These are phyloP conservation scores for Serinus canaria DNA, from an alignment of 2,113 vertebrate species.

Conservation along the genomic window DNA sequence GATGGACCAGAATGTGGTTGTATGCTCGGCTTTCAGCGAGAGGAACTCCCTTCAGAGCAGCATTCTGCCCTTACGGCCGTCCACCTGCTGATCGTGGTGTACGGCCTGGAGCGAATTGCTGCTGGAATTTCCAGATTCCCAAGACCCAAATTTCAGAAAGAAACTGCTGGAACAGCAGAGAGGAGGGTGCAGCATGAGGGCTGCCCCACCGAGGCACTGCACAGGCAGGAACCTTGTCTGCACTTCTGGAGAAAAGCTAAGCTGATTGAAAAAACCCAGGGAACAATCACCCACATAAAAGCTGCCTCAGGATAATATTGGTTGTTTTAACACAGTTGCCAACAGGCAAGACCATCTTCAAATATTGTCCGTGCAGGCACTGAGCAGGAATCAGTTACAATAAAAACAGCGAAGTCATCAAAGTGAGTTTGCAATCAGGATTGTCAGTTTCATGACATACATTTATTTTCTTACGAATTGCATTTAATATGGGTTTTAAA, in stretches of 20 bases:
- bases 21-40: accelerated
- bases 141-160: accelerated
- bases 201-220: background rate
- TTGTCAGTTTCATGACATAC: background rate
- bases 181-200: background rate
- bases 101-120: accelerated
- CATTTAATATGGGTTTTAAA: background rate
- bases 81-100: accelerated
- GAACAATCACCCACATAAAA: background rate
- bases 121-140: accelerated
- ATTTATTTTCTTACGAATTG: background rate
- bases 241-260: background rate
- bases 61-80: background rate
- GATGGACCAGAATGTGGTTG: background rate
- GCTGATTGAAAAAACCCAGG: background rate
- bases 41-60: background rate
- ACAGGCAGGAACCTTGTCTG: background rate
- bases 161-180: accelerated
- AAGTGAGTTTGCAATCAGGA: background rate
- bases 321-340: background rate
- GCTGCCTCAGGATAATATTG: background rate
- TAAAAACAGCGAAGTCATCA: background rate
- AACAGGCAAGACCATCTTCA: constrained; percentile 4
- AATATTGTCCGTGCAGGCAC: background rate
- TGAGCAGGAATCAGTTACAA: background rate